Conservation (phyloP, 2,888 invertebrate species). For the Subacronicta megacephala region DNA sequence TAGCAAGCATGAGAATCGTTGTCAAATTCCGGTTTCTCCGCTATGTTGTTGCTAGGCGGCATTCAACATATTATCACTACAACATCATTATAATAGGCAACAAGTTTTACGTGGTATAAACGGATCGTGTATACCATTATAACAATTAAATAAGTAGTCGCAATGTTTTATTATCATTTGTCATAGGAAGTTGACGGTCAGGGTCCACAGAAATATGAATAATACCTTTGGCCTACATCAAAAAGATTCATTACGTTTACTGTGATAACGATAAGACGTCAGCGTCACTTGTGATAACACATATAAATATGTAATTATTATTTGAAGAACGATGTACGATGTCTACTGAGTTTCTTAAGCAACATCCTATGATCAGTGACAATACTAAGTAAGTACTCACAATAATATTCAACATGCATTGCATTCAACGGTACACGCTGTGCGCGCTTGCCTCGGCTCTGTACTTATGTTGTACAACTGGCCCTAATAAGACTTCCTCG, state of each 20-base stretch:
- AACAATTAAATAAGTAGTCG: too few species aligned
- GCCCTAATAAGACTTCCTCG: constrained; percentile 56
- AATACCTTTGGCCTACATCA: too few species aligned
- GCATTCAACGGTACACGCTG: constrained; percentile 33
- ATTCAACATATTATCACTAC: constrained; percentile 61
- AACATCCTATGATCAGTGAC: constrained; percentile 10
- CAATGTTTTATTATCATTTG: too few species aligned
- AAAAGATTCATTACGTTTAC: not conserved
- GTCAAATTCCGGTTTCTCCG: constrained; percentile 79
- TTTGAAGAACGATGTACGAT: constrained; percentile 5
- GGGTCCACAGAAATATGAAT: too few species aligned
- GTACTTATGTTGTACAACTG: constrained; percentile 47
- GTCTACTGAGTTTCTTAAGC: constrained; percentile 3
- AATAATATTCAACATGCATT: constrained; percentile 25
- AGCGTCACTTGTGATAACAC: not conserved
- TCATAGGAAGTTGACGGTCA: too few species aligned
- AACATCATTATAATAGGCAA: constrained; percentile 63
- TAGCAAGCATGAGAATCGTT: constrained; percentile 67
- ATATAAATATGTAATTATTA: too few species aligned
- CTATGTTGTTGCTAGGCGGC: constrained; percentile 78
- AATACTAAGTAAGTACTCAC: too few species aligned
- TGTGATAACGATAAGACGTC: not conserved
- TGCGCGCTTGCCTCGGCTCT: constrained; percentile 23
- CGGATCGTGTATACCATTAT: too few species aligned
- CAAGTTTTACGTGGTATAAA: constrained; percentile 38